Base-by-base conservation (phyloP, 2,888 invertebrate genomes). In the Lamellibrachia columna region DNA sequence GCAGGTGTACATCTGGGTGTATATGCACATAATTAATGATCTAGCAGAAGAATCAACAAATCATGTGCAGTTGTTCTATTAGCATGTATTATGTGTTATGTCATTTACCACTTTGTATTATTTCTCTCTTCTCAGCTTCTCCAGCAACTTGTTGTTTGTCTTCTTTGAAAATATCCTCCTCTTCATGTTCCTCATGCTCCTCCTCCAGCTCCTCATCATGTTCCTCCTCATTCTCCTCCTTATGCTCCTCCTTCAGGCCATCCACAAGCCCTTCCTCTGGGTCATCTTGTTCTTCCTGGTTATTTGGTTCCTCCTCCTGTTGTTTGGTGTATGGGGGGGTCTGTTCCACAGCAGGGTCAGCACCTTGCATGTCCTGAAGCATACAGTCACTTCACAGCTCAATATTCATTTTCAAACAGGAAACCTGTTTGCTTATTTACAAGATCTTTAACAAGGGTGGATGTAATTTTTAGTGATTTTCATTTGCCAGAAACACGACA, bases 181-280 rank as follows among this genome's bases (percentile, higher is more conserved):
- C 93, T 40, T 94, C 94, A 52, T 94, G 94, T 55, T 93, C 94
- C 7, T 94, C 94, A 53, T 93, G 93, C n/a, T 94, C 94, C 53
- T 94, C 94, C 52, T 93, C 94, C 53, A 91, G 91, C 9, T 53
- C 40, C 52, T 92, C 91, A 28, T 90, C 92, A 15, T 60, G 40
- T 15, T 92, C 91, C 22, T 93, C 92, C 40, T 93, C 92, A 2
- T 93, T 60, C n/a, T 91, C 90, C n/a, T 90, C 58, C 9, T 75
- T 22, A 22, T 91, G 22, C 15, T 93, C 93, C 53, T 92, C 90
- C n/a, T 40, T 52, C 1, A 28, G 15, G 40, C 40, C 40, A 91
- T 40, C 40, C 40, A 40, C 40, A 40, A 40, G 40, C 40, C 40
- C 40, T 40, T 40, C 40, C 40, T 40, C 40, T 40, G 40, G 0